A percentile compares a stretch with the other conserved stretches of the same genome.
Conservation (phyloP, 2,888 invertebrate species). For the Cryptus viduatorius region DNA sequence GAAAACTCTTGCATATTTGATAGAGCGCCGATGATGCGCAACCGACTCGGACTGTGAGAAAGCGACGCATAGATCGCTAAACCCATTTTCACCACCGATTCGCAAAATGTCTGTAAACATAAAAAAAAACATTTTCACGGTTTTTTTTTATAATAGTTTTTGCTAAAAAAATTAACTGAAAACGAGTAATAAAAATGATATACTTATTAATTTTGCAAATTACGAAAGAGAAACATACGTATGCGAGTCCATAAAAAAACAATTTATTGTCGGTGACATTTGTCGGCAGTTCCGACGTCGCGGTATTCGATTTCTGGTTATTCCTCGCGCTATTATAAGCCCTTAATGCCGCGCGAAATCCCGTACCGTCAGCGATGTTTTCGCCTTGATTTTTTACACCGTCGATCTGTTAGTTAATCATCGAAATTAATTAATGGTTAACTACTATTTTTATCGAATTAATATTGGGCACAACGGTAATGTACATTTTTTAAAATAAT, state of each 20-base stretch:
- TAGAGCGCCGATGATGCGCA: conserved; percentile 88
- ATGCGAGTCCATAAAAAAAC: not conserved
- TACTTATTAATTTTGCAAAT: not conserved
- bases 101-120: not conserved
- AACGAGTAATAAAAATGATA: too few relatives aligned
- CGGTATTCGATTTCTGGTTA: not conserved
- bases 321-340: not conserved
- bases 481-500: too few relatives aligned
- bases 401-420: not conserved
- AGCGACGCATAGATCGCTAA: conserved; percentile 85
- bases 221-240: not conserved
- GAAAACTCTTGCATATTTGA: conserved; percentile 88
- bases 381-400: not conserved
- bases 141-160: not conserved
- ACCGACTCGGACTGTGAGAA: conserved; percentile 89
- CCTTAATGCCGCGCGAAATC: not conserved
- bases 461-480: not conserved
- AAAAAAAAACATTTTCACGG: not conserved
- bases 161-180: not conserved
- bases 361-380: not conserved
- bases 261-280: not conserved
- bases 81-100: not conserved
- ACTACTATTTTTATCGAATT: not conserved
- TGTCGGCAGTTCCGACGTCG: not conserved
- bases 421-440: too few relatives aligned